Percentiles rank a stretch among this genome's conserved stretches.
These are phyloP conservation scores for Oreochromis aureus DNA, from an alignment of 2,113 vertebrate species.

Conservation along the genomic window DNA sequence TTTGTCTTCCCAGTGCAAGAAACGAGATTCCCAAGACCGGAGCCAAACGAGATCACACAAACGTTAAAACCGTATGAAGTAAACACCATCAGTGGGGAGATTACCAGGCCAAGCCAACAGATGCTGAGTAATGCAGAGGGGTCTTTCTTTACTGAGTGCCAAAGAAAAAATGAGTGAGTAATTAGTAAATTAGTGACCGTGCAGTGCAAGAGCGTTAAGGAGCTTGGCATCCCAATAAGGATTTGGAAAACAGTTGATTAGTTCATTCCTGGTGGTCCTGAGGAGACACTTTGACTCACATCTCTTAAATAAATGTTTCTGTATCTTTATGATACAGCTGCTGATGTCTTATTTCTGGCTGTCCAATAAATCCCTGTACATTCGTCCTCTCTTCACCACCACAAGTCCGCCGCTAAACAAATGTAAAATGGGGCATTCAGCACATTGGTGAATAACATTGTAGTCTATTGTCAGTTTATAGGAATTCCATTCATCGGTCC, in stretches of 20 bases:
- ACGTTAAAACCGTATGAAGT: conserved; percentile 31
- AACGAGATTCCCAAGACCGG: conserved; percentile 28
- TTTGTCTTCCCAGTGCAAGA: conserved; percentile 26
- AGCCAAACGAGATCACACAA: conserved; percentile 47
- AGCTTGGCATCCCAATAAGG: conserved; percentile 5
- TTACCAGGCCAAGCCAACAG: not conserved
- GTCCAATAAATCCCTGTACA: not conserved
- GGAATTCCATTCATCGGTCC: not conserved
- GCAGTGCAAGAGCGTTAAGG: conserved; percentile 31
- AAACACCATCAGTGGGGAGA: conserved; percentile 18
- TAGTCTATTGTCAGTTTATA: not conserved
- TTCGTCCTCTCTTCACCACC: not conserved
- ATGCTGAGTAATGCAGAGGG: conserved; percentile 35
- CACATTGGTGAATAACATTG: not conserved
- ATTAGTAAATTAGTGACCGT: conserved; percentile 21
- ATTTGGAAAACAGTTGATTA: conserved; percentile 26
- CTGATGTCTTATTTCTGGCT: not conserved
- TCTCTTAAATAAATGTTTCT: not conserved
- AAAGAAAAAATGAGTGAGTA: conserved; percentile 27
- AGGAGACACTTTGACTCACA: not conserved
- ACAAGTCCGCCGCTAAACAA: not conserved
- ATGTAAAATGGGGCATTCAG: not conserved
- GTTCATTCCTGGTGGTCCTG: not conserved
- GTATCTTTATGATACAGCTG: not conserved
- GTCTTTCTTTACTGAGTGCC: conserved; percentile 14